A percentile compares a stretch with the other conserved stretches of the same genome.
phyloP scores from a whole-genome alignment of 2,888 invertebrate genomes.

The Parnassius orleans region DNA sequence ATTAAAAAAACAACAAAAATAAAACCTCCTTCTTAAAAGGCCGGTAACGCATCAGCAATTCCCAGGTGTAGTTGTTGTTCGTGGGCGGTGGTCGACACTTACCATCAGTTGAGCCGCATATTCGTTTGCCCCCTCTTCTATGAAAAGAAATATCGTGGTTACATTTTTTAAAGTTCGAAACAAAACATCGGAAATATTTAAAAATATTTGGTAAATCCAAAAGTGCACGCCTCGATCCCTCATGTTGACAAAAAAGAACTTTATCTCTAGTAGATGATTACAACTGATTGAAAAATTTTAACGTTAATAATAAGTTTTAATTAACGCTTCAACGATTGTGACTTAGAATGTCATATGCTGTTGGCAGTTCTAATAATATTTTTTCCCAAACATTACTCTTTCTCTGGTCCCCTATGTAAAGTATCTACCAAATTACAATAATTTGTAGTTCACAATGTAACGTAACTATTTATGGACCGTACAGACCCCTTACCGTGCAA shows the following conservation, averaged over 20 bases:
- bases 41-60: too few species aligned
- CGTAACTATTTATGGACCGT: slow-evolving; percentile 60
- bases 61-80: too few species aligned
- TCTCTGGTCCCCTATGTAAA: slow-evolving; percentile 45
- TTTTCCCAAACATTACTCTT: slow-evolving; percentile 20
- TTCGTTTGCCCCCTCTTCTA: too few species aligned
- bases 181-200: too few species aligned
- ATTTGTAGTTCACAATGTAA: slow-evolving; percentile 66
- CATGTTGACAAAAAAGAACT: not conserved
- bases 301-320: slow-evolving; percentile 1
- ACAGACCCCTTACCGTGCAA: slow-evolving; percentile 45
- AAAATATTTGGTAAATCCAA: too few species aligned
- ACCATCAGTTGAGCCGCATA: too few species aligned
- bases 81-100: too few species aligned
- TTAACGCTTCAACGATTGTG: slow-evolving; percentile 14
- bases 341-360: slow-evolving; percentile 26
- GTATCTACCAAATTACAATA: slow-evolving; percentile 64
- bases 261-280: not conserved
- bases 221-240: too few species aligned
- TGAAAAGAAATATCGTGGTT: too few species aligned
- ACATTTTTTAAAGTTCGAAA: too few species aligned
- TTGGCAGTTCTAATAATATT: slow-evolving; percentile 22
- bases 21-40: too few species aligned
- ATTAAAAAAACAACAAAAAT: too few species aligned
- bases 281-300: not conserved